phyloP scores from a whole-genome alignment of 1,140 invertebrate genomes.

The Macrocentrus cingulum region DNA sequence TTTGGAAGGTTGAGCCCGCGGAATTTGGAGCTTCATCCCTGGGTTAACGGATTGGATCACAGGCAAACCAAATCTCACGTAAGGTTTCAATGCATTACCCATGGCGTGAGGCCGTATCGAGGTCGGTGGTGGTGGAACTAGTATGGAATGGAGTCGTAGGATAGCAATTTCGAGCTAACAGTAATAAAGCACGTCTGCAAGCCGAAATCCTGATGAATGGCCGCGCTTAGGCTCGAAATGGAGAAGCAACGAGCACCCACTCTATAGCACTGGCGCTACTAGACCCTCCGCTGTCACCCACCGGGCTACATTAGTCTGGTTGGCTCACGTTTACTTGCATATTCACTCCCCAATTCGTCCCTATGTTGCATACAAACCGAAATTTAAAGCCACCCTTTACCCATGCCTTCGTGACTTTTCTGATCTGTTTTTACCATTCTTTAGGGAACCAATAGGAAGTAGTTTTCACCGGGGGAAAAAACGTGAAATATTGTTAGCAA shows the following conservation, averaged over 20 bases:
- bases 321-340: conserved; percentile 19
- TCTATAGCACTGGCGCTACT: conserved; percentile 37
- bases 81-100: conserved; percentile 51
- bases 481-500: conserved; percentile 15
- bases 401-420: conserved; percentile 1
- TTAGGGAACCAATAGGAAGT: background rate
- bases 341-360: conserved; percentile 21
- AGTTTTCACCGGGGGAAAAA: conserved; percentile 1
- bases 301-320: conserved; percentile 4
- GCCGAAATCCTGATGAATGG: conserved; percentile 62
- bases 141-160: conserved; percentile 59
- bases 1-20: conserved; percentile 33
- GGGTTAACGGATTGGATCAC: conserved; percentile 51
- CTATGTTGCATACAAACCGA: too few species aligned
- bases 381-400: conserved; percentile 22
- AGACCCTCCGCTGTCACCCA: conserved; percentile 14
- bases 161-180: conserved; percentile 60
- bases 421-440: background rate
- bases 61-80: conserved; percentile 44
- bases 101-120: conserved; percentile 22
- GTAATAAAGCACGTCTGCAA: conserved; percentile 61
- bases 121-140: conserved; percentile 36
- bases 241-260: conserved; percentile 55
- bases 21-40: conserved; percentile 31
- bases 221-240: conserved; percentile 61